Evolutionary conservation across 1,140 invertebrate genomes (phyloP).

Genomic region (Drosophila malerkotliana): DNA sequence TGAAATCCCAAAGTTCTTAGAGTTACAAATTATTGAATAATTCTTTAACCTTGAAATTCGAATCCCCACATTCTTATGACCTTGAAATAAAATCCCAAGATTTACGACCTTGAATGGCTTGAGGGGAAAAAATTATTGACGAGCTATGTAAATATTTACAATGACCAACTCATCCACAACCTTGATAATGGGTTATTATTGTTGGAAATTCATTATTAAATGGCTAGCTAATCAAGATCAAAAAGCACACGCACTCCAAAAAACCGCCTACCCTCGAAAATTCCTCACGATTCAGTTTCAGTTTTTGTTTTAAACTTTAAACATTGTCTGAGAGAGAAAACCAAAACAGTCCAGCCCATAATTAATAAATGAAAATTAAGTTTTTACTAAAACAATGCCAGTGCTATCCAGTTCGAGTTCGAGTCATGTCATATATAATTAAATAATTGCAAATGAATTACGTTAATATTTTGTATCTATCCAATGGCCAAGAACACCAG

Average conservation of each 20-base stretch:
- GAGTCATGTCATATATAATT: slow-evolving; percentile 45
- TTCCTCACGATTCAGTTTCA: slow-evolving; percentile 24
- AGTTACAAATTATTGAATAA: background rate
- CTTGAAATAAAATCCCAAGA: background rate
- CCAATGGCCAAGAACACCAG: slow-evolving; percentile 41
- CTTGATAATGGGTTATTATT: slow-evolving; percentile 46
- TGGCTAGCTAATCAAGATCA: slow-evolving; percentile 53
- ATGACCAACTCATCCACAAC: slow-evolving; percentile 48
- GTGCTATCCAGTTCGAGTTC: slow-evolving; percentile 48
- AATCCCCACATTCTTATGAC: background rate
- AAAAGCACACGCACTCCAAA: slow-evolving; percentile 23
- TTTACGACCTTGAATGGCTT: background rate
- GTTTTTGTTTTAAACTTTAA: slow-evolving; percentile 23
- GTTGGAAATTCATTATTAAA: slow-evolving; percentile 46
- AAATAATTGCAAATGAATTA: slow-evolving; percentile 48
- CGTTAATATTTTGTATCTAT: slow-evolving; percentile 11
- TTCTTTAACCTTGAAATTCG: background rate
- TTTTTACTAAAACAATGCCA: slow-evolving; percentile 50
- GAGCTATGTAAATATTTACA: slow-evolving; percentile 58
- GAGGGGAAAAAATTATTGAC: background rate
- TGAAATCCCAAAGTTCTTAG: background rate
- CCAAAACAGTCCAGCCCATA: slow-evolving; percentile 16
- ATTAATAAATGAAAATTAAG: slow-evolving; percentile 50
- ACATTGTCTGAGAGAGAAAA: background rate
- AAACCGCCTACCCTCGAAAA: slow-evolving; percentile 32